These are phyloP conservation scores for Digitonthophagus gazella DNA, from an alignment of 2,888 invertebrate genomes.

Conservation along the genomic window DNA sequence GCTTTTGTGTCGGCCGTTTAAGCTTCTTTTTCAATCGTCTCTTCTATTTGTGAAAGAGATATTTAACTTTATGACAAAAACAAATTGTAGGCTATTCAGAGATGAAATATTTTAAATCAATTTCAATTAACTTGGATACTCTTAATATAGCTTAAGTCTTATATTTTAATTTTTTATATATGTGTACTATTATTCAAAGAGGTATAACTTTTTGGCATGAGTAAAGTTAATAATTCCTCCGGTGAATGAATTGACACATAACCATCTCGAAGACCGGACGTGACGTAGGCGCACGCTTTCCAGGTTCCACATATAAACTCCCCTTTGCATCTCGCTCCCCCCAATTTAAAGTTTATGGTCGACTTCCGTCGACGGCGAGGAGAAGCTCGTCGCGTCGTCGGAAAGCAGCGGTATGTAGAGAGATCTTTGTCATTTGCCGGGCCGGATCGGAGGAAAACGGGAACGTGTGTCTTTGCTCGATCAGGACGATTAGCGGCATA, in stretches of 20 bases:
- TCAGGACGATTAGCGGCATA: neutral
- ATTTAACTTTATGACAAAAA: too few relatives aligned
- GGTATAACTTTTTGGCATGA: too few relatives aligned
- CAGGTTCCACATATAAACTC: conserved; percentile 27
- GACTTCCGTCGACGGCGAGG: conserved; percentile 30
- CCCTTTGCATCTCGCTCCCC: conserved; percentile 19
- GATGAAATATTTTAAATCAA: too few relatives aligned
- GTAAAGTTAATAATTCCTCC: neutral
- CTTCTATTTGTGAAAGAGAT: neutral
- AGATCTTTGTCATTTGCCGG: conserved; percentile 22
- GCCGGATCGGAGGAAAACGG: too few relatives aligned
- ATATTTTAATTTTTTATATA: too few relatives aligned
- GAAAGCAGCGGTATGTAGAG: too few relatives aligned
- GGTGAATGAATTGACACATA: conserved; percentile 14
- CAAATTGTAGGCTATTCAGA: too few relatives aligned
- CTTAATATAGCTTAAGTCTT: too few relatives aligned
- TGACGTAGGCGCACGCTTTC: conserved; percentile 30
- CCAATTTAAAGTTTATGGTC: conserved; percentile 33
- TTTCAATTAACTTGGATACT: too few relatives aligned
- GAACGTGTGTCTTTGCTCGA: too few relatives aligned
- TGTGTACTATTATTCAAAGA: neutral
- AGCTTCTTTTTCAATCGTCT: neutral
- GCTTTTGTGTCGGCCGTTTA: neutral
- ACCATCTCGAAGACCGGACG: conserved; percentile 26
- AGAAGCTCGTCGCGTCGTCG: conserved; percentile 17